Conservation (phyloP, 2,888 invertebrate genomes). For the Carpatolechia fugitivella region DNA sequence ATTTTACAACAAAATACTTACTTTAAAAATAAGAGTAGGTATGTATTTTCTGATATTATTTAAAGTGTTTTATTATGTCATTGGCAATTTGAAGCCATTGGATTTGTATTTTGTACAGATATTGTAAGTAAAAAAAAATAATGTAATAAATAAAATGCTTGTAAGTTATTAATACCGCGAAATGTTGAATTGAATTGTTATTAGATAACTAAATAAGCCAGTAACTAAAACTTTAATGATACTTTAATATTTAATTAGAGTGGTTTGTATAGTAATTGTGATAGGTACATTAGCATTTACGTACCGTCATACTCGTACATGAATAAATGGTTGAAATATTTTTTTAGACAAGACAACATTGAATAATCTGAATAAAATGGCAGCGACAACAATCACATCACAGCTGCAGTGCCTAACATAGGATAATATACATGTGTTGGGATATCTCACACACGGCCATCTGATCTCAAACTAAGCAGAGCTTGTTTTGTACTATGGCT, state of each 20-base stretch:
- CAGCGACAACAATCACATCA: too few relatives aligned
- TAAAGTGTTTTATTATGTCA: constrained; percentile 34
- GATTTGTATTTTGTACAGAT: constrained; percentile 20
- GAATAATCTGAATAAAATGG: too few relatives aligned
- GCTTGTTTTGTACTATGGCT: too few relatives aligned
- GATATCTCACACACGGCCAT: too few relatives aligned
- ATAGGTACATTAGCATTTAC: not conserved
- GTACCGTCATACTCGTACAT: not conserved
- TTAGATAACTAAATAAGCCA: constrained; percentile 28
- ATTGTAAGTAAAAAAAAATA: not conserved
- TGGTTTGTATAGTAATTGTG: constrained; percentile 35
- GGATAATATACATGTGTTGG: too few relatives aligned
- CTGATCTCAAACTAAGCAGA: too few relatives aligned
- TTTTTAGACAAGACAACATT: too few relatives aligned
- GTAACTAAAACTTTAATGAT: constrained; percentile 29
- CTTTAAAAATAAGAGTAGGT: too few relatives aligned
- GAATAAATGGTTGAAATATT: too few relatives aligned
- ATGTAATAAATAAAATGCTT: constrained; percentile 21
- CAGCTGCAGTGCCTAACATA: too few relatives aligned
- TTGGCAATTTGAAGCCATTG: constrained; percentile 51
- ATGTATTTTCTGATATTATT: too few relatives aligned
- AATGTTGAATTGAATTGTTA: constrained; percentile 50
- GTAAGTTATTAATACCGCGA: constrained; percentile 27
- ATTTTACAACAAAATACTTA: not conserved
- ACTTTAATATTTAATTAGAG: constrained; percentile 31